Conservation (phyloP, 1,140 invertebrate species). For the Eurosta solidaginis region DNA sequence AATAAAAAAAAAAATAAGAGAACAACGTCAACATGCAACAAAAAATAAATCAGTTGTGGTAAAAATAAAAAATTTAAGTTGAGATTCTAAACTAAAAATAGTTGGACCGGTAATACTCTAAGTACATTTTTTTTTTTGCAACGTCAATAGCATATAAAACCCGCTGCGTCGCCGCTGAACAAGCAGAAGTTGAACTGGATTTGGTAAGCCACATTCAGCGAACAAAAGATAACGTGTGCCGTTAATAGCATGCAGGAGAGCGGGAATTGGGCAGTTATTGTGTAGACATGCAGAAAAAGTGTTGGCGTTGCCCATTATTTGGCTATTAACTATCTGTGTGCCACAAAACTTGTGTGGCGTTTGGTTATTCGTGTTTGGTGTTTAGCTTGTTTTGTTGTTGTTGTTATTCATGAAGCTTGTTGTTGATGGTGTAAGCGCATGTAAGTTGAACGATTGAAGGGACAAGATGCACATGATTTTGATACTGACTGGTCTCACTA, state of each 20-base stretch:
- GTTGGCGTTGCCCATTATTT: neutral
- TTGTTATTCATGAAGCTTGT: neutral
- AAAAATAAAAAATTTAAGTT: neutral
- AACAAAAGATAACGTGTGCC: neutral
- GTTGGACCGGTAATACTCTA: neutral
- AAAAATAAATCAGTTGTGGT: neutral
- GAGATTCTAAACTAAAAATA: neutral
- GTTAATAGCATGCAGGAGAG: neutral
- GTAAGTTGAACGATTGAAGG: neutral
- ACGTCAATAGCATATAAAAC: neutral
- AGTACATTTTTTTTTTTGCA: too few species aligned
- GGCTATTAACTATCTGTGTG: neutral
- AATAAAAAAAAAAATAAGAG: slow-evolving; percentile 2
- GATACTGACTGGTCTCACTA: neutral
- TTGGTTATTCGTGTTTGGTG: neutral
- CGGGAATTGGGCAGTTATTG: neutral
- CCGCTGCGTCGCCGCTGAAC: neutral
- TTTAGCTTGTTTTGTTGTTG: neutral
- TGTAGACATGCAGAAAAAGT: neutral
- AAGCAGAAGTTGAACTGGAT: neutral
- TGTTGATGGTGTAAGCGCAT: slow-evolving; percentile 18
- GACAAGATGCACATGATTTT: neutral
- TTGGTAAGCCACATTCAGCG: neutral
- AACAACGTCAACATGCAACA: neutral
- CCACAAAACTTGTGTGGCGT: neutral